Conservation (phyloP, 2,113 vertebrate genomes). For the Archocentrus centrarchus region DNA sequence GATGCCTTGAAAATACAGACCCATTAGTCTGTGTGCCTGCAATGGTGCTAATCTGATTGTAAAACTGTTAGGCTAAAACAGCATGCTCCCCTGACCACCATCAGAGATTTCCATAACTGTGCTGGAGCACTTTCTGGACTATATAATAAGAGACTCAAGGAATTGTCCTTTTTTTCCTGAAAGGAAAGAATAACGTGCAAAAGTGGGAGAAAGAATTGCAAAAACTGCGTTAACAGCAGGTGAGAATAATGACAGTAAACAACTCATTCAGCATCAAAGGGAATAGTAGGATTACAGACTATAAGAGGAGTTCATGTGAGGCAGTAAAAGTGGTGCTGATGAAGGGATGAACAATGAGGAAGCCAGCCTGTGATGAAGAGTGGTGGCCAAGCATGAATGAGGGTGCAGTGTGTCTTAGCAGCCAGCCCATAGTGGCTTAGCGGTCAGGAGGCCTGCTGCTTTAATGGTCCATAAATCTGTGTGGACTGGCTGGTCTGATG, state of each 20-base stretch:
- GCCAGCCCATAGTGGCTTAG: constrained; percentile 73
- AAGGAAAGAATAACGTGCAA: constrained; percentile 1
- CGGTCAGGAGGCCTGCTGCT: constrained; percentile 89
- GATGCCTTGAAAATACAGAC: constrained; percentile 75
- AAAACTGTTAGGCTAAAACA: constrained; percentile 76
- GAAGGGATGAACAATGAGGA: constrained; percentile 72
- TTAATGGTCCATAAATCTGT: constrained; percentile 99
- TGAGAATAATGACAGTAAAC: constrained; percentile 40
- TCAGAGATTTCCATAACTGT: constrained; percentile 45
- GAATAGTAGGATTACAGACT: constrained; percentile 55
- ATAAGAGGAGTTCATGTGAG: constrained; percentile 60
- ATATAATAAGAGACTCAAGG: constrained; percentile 23
- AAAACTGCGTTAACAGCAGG: background rate
- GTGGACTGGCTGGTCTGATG: constrained; percentile 85
- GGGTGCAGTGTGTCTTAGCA: constrained; percentile 69
- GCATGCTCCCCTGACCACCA: constrained; percentile 58
- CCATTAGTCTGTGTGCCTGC: constrained; percentile 71
- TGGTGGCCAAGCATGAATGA: constrained; percentile 66
- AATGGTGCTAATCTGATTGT: constrained; percentile 77
- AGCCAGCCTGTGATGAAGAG: constrained; percentile 61
- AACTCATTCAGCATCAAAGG: constrained; percentile 28
- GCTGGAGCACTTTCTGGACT: constrained; percentile 22
- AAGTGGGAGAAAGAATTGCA: background rate
- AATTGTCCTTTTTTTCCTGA: constrained; percentile 16
- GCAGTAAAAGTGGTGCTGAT: constrained; percentile 70